Evolutionary conservation across 2,888 invertebrate species (phyloP).

Genomic region (Orchesellides sinensis): DNA sequence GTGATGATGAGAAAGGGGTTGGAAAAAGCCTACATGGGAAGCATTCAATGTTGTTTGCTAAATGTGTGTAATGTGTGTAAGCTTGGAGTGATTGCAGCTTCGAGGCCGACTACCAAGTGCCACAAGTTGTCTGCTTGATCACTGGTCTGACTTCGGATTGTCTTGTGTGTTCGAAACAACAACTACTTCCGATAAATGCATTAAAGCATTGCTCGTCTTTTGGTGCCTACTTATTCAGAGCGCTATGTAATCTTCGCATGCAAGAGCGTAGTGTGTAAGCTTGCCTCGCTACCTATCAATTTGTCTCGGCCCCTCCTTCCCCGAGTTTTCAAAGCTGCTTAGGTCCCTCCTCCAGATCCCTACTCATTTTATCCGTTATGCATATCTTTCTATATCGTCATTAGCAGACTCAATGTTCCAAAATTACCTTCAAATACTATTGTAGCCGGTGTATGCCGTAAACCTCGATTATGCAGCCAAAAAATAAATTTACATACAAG

Average conservation of each 20-base stretch:
- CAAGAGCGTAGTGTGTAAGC: background rate
- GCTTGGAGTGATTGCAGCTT: conserved; percentile 60
- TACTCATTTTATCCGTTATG: conserved; percentile 55
- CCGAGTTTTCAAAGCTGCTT: conserved; percentile 41
- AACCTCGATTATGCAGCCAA: conserved; percentile 41
- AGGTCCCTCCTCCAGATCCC: conserved; percentile 58
- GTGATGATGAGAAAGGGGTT: conserved; percentile 4
- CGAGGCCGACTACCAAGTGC: conserved; percentile 65
- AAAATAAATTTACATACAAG: no score
- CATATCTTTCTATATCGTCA: conserved; percentile 42
- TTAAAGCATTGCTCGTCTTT: no score
- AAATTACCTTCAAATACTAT: conserved; percentile 56
- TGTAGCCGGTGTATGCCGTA: conserved; percentile 16
- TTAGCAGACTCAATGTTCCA: conserved; percentile 59
- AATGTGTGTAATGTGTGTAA: conserved; percentile 29
- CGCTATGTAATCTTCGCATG: no score
- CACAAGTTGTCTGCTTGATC: conserved; percentile 64
- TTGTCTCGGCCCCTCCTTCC: conserved; percentile 63
- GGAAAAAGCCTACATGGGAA: conserved; percentile 64
- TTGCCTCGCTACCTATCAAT: conserved; percentile 10
- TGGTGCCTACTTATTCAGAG: no score
- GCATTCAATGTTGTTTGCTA: conserved; percentile 36
- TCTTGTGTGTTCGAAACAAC: no score
- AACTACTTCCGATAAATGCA: no score
- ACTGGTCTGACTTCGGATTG: conserved; percentile 41